Evolutionary conservation across 2,888 invertebrate species (phyloP).

Genomic region (Orchestes rusci): DNA sequence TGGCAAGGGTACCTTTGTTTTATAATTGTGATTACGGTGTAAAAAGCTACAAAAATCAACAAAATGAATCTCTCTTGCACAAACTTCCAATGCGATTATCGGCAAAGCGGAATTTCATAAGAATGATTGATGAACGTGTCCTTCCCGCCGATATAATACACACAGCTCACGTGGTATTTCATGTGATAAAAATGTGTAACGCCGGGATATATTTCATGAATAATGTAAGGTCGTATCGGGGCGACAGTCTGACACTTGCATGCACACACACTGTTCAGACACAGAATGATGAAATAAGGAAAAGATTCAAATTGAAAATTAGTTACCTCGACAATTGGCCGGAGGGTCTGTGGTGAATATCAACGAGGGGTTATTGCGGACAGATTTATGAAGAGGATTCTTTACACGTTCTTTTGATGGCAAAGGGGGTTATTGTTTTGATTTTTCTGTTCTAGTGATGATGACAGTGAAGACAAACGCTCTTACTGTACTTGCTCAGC

Average conservation of each 20-base stretch:
- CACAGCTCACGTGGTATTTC: constrained; percentile 27
- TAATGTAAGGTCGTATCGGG: constrained; percentile 41
- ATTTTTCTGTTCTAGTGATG: too few relatives aligned
- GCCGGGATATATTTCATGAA: constrained; percentile 39
- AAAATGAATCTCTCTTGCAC: too few relatives aligned
- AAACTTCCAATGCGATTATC: constrained; percentile 20
- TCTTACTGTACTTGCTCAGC: too few relatives aligned
- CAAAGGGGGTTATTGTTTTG: too few relatives aligned
- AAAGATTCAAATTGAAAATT: constrained; percentile 44
- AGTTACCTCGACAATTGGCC: constrained; percentile 40
- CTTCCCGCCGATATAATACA: constrained; percentile 24
- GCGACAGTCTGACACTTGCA: constrained; percentile 36
- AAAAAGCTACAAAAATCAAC: too few relatives aligned
- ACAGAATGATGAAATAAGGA: constrained; percentile 32
- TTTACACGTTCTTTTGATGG: too few relatives aligned
- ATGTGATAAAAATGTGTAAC: constrained; percentile 24
- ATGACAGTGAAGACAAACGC: too few relatives aligned
- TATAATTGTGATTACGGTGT: too few relatives aligned
- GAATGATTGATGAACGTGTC: constrained; percentile 26
- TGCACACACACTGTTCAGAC: constrained; percentile 20
- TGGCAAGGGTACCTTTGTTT: too few relatives aligned
- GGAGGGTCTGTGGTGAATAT: constrained; percentile 29
- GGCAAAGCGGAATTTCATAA: constrained; percentile 22
- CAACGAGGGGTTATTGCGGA: constrained; percentile 16
- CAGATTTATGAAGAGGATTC: constrained; percentile 12